These are phyloP conservation scores for Kryptolebias ocellatus DNA, from an alignment of 2,797 vertebrate genomes.

Conservation along the genomic window DNA sequence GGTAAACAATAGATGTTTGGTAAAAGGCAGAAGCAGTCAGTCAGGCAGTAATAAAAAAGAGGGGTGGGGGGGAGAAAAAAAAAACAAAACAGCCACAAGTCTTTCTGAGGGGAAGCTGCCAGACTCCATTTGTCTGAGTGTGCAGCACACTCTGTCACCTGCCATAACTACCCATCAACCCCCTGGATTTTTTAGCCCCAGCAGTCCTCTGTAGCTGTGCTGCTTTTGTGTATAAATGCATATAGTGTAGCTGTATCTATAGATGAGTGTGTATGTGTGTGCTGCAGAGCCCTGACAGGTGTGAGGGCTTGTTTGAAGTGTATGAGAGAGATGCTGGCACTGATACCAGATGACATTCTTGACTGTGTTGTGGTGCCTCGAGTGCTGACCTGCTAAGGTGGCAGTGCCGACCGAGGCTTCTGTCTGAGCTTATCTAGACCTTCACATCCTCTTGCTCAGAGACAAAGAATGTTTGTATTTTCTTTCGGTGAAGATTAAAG, in stretches of 20 bases:
- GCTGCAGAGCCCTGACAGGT: conserved; percentile 32
- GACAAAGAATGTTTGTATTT: conserved; percentile 34
- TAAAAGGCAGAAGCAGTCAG: conserved; percentile 83
- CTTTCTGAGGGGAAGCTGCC: conserved; percentile 78
- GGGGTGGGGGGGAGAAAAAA: conserved; percentile 29
- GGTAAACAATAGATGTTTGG: conserved; percentile 79
- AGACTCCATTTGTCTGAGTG: conserved; percentile 80
- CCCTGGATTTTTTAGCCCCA: conserved; percentile 68
- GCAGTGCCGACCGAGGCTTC: conserved; percentile 45
- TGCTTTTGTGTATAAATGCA: conserved; percentile 14
- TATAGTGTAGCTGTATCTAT: background rate
- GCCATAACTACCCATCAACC: conserved; percentile 75
- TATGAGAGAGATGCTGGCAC: conserved; percentile 57
- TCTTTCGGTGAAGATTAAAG: conserved; percentile 28
- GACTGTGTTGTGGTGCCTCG: conserved; percentile 48
- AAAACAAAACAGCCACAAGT: conserved; percentile 67
- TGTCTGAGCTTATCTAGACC: conserved; percentile 51
- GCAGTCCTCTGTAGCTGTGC: conserved; percentile 55
- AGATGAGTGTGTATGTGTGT: background rate
- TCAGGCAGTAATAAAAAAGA: conserved; percentile 67
- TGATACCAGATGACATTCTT: conserved; percentile 68
- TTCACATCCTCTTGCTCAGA: conserved; percentile 26
- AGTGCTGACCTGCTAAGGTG: conserved; percentile 65
- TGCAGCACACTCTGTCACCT: conserved; percentile 76
- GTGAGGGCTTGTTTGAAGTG: conserved; percentile 61